These are phyloP conservation scores for Andrena camellia DNA, from an alignment of 2,888 invertebrate species.

Conservation along the genomic window DNA sequence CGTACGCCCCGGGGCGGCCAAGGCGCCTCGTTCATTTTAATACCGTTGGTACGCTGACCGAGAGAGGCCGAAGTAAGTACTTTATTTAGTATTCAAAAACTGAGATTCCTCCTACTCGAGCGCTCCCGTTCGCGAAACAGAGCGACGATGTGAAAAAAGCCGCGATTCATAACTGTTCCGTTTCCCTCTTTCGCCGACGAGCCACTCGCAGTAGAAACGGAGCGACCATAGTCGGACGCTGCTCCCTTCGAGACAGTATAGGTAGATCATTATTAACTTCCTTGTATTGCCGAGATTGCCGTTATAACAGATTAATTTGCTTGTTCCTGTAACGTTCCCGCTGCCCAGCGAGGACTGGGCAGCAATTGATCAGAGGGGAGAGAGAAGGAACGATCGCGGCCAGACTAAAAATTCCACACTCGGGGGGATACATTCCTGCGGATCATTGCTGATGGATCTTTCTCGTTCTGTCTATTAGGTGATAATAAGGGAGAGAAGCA, in stretches of 20 bases:
- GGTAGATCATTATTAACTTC: neutral
- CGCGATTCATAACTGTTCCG: neutral
- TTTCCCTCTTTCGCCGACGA: neutral
- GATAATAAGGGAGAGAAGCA: conserved; percentile 29
- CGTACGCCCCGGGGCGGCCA: neutral
- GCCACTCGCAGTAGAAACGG: conserved; percentile 12
- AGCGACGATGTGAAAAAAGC: too few relatives aligned
- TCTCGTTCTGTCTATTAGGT: neutral
- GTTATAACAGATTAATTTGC: too few relatives aligned
- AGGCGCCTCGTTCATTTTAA: conserved; percentile 4
- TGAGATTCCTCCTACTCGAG: neutral
- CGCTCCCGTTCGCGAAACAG: neutral
- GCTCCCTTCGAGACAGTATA: neutral
- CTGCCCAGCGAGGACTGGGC: too few relatives aligned
- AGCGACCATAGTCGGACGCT: conserved; percentile 1
- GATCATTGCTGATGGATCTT: neutral
- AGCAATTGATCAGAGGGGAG: too few relatives aligned
- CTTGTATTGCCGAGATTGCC: too few relatives aligned
- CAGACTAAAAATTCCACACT: too few relatives aligned
- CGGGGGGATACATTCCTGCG: too few relatives aligned
- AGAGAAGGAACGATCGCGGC: too few relatives aligned
- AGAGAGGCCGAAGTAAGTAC: conserved; percentile 36
- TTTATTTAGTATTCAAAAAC: neutral
- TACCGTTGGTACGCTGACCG: conserved; percentile 15
- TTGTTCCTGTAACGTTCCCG: too few relatives aligned